A percentile compares a stretch with the other conserved stretches of the same genome.
Evolutionary conservation across 2,113 vertebrate genomes (phyloP).

Genomic region (Enhydra lutris): DNA sequence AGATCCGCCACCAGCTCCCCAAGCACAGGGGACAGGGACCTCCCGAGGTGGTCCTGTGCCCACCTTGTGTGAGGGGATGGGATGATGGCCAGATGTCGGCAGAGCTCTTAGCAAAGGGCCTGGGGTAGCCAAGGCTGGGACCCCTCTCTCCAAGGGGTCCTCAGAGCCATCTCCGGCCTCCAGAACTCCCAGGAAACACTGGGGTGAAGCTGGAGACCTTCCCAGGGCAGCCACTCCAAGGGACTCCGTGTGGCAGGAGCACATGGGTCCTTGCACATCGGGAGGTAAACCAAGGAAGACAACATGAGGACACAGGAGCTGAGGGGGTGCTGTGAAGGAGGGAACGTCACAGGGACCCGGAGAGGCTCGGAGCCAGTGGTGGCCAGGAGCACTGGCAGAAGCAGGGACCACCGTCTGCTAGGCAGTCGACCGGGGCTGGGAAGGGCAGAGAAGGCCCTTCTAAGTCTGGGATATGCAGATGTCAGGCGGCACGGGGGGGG

Average conservation of each 20-base stretch:
- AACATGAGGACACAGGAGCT: rapidly evolving
- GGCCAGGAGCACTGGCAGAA: rapidly evolving
- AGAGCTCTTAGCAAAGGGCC: neutral
- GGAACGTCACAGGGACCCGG: rapidly evolving
- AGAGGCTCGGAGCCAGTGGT: rapidly evolving
- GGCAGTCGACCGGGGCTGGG: rapidly evolving
- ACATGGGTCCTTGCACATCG: rapidly evolving
- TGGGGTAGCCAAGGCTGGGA: rapidly evolving
- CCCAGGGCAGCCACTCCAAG: neutral
- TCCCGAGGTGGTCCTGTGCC: neutral
- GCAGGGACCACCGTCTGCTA: rapidly evolving
- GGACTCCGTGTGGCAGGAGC: neutral
- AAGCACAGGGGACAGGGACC: rapidly evolving
- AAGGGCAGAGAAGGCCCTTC: too few relatives aligned
- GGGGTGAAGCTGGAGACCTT: neutral
- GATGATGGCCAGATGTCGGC: rapidly evolving
- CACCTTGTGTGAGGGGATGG: rapidly evolving
- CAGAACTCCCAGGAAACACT: neutral
- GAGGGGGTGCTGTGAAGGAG: rapidly evolving
- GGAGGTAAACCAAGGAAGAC: neutral
- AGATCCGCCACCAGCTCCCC: neutral
- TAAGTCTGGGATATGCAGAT: neutral
- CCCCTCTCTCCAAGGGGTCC: too few relatives aligned
- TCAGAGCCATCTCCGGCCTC: neutral
- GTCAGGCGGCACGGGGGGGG: rapidly evolving